Evolutionary conservation across 2,797 vertebrate genomes (phyloP).

Genomic region (Melanogrammus aeglefinus): DNA sequence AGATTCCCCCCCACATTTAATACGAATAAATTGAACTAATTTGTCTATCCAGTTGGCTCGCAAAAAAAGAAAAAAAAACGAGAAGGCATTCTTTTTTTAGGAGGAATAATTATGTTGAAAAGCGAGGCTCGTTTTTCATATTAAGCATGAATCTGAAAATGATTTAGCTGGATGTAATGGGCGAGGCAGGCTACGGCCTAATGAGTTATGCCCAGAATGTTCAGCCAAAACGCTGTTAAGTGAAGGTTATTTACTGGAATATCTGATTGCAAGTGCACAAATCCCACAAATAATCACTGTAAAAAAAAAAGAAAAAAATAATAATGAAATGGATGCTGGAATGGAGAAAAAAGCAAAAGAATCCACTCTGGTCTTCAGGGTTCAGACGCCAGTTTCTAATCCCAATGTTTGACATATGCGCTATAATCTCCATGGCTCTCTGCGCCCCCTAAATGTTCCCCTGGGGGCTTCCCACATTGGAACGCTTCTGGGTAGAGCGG

Average conservation of each 20-base stretch:
- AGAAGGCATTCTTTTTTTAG: constrained; percentile 30
- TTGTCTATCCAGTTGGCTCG: constrained; percentile 43
- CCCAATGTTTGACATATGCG: background rate
- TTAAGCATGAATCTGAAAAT: constrained; percentile 37
- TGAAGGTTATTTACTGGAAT: constrained; percentile 7
- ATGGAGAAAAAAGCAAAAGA: background rate
- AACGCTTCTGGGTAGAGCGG: background rate
- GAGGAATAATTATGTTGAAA: constrained; percentile 56
- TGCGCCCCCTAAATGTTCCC: background rate
- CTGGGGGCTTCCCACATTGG: background rate
- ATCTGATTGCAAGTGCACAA: background rate
- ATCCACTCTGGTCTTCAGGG: background rate
- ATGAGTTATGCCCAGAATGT: constrained; percentile 24
- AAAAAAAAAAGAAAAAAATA: background rate
- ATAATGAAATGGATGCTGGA: background rate
- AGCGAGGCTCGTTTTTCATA: constrained; percentile 46
- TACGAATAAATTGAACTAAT: constrained; percentile 57
- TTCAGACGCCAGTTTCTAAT: background rate
- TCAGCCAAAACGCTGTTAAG: constrained; percentile 2
- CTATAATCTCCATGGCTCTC: background rate
- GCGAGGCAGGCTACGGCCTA: constrained; percentile 30
- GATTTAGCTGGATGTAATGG: constrained; percentile 36
- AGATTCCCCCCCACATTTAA: constrained; percentile 32
- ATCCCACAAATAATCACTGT: background rate
- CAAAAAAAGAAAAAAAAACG: background rate